Base-by-base conservation (phyloP, 2,113 vertebrate genomes). In the Gorsachius goisagi region DNA sequence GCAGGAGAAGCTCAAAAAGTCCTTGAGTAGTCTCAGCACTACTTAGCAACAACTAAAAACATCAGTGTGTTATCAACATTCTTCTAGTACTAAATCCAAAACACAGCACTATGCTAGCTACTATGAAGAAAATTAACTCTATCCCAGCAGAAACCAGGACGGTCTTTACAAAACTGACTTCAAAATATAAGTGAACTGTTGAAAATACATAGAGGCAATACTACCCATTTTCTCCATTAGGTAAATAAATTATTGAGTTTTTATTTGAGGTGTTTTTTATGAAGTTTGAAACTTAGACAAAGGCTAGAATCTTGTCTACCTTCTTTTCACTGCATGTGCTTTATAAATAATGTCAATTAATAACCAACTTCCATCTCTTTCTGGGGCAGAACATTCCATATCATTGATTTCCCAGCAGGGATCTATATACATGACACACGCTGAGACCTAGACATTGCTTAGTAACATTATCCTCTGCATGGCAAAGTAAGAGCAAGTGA, bases 321-420 rank as follows among this genome's bases (percentile, higher is more conserved):
- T 88, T 45, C 5, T 84, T 59, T 68, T 96, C 66, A 75, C 33
- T 87, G 24, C 1, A 9, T 56, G 19, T 59, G 44, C 26, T 91
- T 95, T 80, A 56, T 75, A 92, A 88, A 93, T 85, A 90, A 81
- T 56, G 35, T n/a, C 59, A 74, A 50, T 91, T 90, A 94, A 89
- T 45, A 60, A 15, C 24, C 35, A 88, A 28, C 33, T 90, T 95
- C 23, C 11, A 20, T 60, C 28, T 91, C 59, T 83, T 96, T 93
- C 55, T 89, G 79, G 50, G 73, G 55, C 23, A 89, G 52, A 67
- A 41, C 33, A 80, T 80, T 50, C 47, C 15, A 47, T 68, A 77
- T 63, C 16, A 79, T 92, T 92, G 71, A 81, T 95, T 94, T 94
- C 21, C 60, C 72, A 87, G 22, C 17, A 82, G 69, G 60, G 6